Evolutionary conservation across 2,888 invertebrate genomes (phyloP).

Genomic region (Neria commutata): DNA sequence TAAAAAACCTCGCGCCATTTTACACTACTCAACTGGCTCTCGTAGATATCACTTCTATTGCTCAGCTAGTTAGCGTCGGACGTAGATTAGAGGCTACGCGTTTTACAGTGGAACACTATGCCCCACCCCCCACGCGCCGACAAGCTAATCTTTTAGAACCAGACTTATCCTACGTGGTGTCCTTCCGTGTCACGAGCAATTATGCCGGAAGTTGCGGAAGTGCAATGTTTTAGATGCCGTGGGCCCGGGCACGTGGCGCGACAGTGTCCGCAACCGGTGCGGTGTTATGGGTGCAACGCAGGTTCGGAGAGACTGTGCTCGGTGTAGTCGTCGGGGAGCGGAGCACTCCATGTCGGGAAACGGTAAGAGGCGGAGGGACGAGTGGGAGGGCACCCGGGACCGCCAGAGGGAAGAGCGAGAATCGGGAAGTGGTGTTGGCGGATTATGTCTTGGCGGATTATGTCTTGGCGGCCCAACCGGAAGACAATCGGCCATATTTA

Average conservation of each 20-base stretch:
- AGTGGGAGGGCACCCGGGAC: too few relatives aligned
- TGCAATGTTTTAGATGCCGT: neutral
- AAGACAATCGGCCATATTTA: constrained; percentile 16
- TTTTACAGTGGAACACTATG: neutral
- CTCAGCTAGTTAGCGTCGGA: neutral
- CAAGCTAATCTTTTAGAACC: too few relatives aligned
- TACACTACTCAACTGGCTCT: constrained; percentile 1
- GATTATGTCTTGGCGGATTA: neutral
- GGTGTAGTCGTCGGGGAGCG: constrained; percentile 3
- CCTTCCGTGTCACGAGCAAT: neutral
- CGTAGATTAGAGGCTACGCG: neutral
- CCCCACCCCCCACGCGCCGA: too few relatives aligned
- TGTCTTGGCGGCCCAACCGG: constrained; percentile 4
- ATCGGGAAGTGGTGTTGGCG: neutral
- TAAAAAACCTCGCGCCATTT: neutral
- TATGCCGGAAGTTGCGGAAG: neutral
- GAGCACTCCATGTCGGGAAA: too few relatives aligned
- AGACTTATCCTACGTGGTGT: too few relatives aligned
- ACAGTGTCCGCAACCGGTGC: constrained; percentile 4
- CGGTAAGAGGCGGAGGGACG: too few relatives aligned
- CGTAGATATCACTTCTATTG: neutral
- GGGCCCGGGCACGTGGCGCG: constrained; percentile 1
- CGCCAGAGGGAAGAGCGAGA: too few relatives aligned
- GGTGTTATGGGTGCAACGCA: constrained; percentile 12
- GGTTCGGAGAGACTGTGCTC: constrained; percentile 4